Conservation (phyloP, 1,140 invertebrate species). For the Euglossa dilemma region DNA sequence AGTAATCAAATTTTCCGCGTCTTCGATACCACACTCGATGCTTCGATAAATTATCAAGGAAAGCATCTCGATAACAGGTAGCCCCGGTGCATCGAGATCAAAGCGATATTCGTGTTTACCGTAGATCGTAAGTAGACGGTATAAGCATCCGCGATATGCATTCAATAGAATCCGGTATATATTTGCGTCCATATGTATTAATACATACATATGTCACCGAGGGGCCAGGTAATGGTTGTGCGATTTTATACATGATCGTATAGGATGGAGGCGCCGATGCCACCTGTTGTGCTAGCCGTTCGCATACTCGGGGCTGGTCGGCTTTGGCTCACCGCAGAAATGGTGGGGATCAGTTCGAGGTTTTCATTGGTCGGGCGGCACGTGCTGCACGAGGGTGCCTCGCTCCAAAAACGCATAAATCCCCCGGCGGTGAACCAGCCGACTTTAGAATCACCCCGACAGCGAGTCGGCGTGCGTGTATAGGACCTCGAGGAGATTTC, state of each 20-base stretch:
- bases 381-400: constrained; percentile 79
- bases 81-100: background rate
- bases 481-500: background rate
- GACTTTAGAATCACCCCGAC: constrained; percentile 75
- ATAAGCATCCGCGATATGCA: background rate
- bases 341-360: constrained; percentile 58
- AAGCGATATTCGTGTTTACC: background rate
- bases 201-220: background rate
- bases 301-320: constrained; percentile 51
- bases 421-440: constrained; percentile 56
- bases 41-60: no score
- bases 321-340: constrained; percentile 13
- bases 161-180: background rate
- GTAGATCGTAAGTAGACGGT: background rate
- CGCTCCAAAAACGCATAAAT: constrained; percentile 80
- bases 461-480: constrained; percentile 56
- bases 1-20: no score
- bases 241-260: constrained; percentile 48
- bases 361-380: constrained; percentile 77
- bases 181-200: background rate
- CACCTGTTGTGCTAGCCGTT: constrained; percentile 77
- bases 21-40: no score
- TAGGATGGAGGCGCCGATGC: constrained; percentile 72
- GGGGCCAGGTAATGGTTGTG: constrained; percentile 41
- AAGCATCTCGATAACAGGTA: no score